phyloP scores from a whole-genome alignment of 2,888 invertebrate genomes.

The Idaea dimidiata region DNA sequence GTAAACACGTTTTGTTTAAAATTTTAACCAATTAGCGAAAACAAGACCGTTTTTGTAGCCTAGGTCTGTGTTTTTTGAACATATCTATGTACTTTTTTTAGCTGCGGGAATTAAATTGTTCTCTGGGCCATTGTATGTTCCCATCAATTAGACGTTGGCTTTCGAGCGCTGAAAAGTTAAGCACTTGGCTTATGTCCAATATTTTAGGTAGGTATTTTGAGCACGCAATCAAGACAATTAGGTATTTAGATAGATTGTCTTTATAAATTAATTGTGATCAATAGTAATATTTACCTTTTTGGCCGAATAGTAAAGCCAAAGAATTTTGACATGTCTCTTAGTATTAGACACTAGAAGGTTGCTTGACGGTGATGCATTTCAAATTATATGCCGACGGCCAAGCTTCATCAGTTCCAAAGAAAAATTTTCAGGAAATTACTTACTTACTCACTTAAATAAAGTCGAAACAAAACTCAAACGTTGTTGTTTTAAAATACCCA shows the following conservation, averaged over 20 bases:
- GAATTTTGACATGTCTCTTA: too few relatives aligned
- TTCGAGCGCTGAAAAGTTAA: constrained; percentile 1
- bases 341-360: too few relatives aligned
- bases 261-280: neutral
- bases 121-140: neutral
- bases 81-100: neutral
- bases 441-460: too few relatives aligned
- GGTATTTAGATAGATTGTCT: neutral
- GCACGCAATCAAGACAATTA: neutral
- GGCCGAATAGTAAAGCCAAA: too few relatives aligned
- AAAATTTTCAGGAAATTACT: too few relatives aligned
- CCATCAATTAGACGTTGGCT: neutral
- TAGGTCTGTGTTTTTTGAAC: neutral
- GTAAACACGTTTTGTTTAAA: constrained; percentile 36
- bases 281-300: too few relatives aligned
- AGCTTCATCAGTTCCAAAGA: too few relatives aligned
- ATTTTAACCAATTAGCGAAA: constrained; percentile 23
- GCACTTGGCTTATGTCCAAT: neutral
- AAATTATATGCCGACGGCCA: too few relatives aligned
- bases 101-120: neutral
- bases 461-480: too few relatives aligned
- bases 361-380: too few relatives aligned
- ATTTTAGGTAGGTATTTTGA: neutral
- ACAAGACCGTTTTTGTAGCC: neutral
- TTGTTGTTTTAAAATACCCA: too few relatives aligned